phyloP scores from a whole-genome alignment of 2,113 vertebrate species.

The Rhinoptilus africanus region DNA sequence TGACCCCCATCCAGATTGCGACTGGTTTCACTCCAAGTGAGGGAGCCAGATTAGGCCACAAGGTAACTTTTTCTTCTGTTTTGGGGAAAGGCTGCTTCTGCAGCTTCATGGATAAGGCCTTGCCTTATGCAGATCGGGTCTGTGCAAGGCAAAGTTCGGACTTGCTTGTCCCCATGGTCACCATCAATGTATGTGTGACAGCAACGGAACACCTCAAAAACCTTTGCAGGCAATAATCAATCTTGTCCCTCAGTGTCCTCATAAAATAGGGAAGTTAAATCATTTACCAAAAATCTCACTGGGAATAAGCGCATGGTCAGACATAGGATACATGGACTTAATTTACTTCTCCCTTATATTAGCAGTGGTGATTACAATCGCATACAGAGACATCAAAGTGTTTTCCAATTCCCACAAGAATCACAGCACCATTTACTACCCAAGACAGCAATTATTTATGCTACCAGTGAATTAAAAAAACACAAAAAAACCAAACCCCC shows the following conservation, averaged over 20 bases:
- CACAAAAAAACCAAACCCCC: neutral
- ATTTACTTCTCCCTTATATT: neutral
- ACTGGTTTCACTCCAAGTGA: neutral
- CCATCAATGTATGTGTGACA: neutral
- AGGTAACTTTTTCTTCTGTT: neutral
- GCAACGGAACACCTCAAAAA: neutral
- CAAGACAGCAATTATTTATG: neutral
- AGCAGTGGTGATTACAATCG: neutral
- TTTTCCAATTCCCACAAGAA: neutral
- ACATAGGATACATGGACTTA: neutral
- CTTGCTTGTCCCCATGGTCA: neutral
- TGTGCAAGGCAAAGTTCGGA: neutral
- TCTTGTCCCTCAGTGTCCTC: neutral
- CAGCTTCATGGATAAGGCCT: neutral
- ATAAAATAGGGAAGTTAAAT: neutral
- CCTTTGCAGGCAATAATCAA: neutral
- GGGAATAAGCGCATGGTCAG: neutral
- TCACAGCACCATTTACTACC: neutral
- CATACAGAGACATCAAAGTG: neutral
- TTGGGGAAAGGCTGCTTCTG: neutral
- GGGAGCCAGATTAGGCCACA: neutral
- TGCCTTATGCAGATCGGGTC: neutral
- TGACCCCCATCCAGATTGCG: fast-evolving
- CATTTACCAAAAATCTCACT: neutral
- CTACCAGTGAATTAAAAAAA: neutral